A percentile compares a stretch with the other conserved stretches of the same genome.
These are phyloP conservation scores for Rhinoraja longicauda DNA, from an alignment of 2,797 vertebrate genomes.

Conservation along the genomic window DNA sequence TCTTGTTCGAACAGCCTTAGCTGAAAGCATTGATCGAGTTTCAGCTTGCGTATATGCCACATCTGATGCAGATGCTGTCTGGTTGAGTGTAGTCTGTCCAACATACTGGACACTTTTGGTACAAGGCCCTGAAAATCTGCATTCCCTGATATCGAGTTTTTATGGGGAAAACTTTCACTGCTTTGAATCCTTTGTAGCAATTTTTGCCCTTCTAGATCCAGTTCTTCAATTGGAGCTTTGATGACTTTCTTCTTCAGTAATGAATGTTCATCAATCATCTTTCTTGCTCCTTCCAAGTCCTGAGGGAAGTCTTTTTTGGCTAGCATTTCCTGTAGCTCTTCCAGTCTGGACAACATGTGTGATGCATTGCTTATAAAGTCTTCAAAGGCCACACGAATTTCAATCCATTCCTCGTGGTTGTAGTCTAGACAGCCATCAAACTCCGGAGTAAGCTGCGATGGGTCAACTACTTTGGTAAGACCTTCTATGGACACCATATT, in stretches of 20 bases:
- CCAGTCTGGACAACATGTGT: constrained; percentile 87
- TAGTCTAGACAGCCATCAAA: constrained; percentile 96
- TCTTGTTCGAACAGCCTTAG: constrained; percentile 92
- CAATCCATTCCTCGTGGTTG: constrained; percentile 98
- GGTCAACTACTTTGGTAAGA: constrained; percentile 95
- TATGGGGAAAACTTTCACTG: constrained; percentile 85
- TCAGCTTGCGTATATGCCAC: constrained; percentile 85
- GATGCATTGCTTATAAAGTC: constrained; percentile 91
- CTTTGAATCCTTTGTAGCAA: constrained; percentile 92
- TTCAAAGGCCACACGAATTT: constrained; percentile 94
- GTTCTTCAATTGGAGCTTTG: constrained; percentile 92
- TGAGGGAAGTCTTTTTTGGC: constrained; percentile 91
- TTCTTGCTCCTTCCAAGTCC: constrained; percentile 87
- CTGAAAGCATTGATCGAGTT: constrained; percentile 95
- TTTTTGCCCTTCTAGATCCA: constrained; percentile 90
- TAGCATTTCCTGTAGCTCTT: constrained; percentile 92
- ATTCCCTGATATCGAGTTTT: constrained; percentile 79
- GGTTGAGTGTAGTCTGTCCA: constrained; percentile 91
- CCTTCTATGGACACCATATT: constrained; percentile 98
- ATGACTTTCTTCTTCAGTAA: constrained; percentile 93
- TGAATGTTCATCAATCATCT: constrained; percentile 92
- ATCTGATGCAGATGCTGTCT: constrained; percentile 91
- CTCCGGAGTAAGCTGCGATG: constrained; percentile 91
- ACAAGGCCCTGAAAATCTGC: constrained; percentile 88
- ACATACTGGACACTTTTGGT: constrained; percentile 82